Percentiles rank a stretch among this genome's conserved stretches.
These are phyloP conservation scores for Melanotaenia trifasciata DNA, from an alignment of 2,797 vertebrate genomes.

Conservation along the genomic window DNA sequence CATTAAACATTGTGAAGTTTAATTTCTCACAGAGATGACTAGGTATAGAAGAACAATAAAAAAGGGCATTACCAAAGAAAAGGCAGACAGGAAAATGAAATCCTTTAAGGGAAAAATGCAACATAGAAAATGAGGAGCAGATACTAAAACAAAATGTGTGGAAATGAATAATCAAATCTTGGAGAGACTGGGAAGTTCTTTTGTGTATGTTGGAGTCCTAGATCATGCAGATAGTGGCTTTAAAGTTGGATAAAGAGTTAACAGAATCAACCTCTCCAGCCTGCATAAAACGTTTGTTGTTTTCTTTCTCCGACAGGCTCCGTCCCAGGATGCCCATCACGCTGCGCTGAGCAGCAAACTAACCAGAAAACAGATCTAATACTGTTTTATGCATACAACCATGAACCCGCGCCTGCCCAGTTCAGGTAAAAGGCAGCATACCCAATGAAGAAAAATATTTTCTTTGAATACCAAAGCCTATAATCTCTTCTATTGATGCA, in stretches of 20 bases:
- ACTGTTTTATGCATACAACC: not conserved
- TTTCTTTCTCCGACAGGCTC: not conserved
- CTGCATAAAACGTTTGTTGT: not conserved
- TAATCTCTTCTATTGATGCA: not conserved
- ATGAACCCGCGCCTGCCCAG: not conserved
- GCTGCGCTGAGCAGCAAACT: not conserved
- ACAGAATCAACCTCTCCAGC: not conserved
- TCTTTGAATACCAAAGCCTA: not conserved
- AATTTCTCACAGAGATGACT: conserved; percentile 1
- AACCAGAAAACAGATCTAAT: not conserved
- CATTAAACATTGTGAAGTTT: conserved; percentile 15
- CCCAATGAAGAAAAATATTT: not conserved
- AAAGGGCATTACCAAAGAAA: too few relatives aligned
- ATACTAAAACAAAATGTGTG: not conserved
- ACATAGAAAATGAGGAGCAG: not conserved
- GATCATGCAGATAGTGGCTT: not conserved
- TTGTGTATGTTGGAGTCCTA: too few relatives aligned
- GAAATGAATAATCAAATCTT: not conserved
- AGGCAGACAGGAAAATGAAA: too few relatives aligned
- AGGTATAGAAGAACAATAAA: not conserved
- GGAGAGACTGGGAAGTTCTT: not conserved
- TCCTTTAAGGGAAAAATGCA: not conserved
- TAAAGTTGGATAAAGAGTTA: not conserved
- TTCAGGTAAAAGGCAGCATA: not conserved
- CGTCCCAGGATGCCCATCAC: not conserved